A percentile compares a stretch with the other conserved stretches of the same genome.
Conservation (phyloP, 2,797 vertebrate species). For the Pseudochirops corinnae region DNA sequence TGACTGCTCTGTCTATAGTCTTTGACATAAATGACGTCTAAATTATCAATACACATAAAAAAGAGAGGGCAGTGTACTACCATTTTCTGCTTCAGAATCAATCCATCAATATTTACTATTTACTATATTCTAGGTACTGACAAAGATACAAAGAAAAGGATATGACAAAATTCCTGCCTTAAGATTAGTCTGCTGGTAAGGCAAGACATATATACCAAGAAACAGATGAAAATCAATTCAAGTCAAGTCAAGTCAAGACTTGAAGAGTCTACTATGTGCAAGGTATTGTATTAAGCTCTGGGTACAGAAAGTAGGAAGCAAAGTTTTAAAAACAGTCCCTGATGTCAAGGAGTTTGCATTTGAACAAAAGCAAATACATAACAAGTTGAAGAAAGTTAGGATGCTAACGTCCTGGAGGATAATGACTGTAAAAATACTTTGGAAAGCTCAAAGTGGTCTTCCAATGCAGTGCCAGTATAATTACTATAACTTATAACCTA, state of each 20-base stretch:
- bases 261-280: neutral
- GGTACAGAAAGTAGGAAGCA: neutral
- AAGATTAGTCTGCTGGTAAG: neutral
- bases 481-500: neutral
- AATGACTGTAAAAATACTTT: neutral
- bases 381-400: neutral
- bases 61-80: neutral
- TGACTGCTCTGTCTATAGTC: neutral
- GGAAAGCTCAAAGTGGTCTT: neutral
- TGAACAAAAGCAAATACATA: neutral
- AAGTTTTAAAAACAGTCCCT: neutral
- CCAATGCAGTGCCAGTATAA: neutral
- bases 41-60: neutral
- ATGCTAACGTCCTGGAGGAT: neutral
- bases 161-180: neutral
- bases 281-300: neutral
- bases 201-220: neutral
- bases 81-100: neutral
- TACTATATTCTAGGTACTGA: neutral
- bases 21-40: neutral
- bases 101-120: neutral
- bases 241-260: neutral
- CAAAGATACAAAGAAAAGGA: slow-evolving; percentile 5
- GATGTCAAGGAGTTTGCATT: neutral
- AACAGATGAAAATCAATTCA: neutral